A percentile compares a stretch with the other conserved stretches of the same genome.
Conservation (phyloP, 2,113 vertebrate genomes). For the Ia io region DNA sequence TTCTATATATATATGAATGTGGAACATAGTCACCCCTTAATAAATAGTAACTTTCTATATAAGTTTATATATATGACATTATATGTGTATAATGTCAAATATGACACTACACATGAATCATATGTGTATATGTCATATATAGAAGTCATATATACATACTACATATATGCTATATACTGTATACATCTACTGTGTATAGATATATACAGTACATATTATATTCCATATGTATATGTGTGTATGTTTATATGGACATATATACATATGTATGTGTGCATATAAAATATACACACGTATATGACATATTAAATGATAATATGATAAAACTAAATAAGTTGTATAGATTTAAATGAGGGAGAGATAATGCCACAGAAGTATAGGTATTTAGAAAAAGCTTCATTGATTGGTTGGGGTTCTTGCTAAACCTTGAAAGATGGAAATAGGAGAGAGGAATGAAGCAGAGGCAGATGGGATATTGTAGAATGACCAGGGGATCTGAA, state of each 20-base stretch:
- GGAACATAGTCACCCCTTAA: not conserved
- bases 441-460: not conserved
- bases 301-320: not conserved
- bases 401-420: not conserved
- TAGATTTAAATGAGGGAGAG: not conserved
- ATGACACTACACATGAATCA: not conserved
- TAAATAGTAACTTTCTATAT: not conserved
- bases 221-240: not conserved
- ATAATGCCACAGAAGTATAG: not conserved
- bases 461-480: not conserved
- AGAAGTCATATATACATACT: not conserved
- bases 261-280: not conserved
- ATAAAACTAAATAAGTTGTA: constrained; percentile 1
- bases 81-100: not conserved
- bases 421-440: not conserved
- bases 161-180: not conserved
- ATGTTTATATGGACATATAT: not conserved
- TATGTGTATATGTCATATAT: not conserved
- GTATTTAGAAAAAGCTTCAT: not conserved
- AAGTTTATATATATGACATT: not conserved
- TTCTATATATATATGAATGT: no score
- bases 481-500: not conserved
- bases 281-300: not conserved
- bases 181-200: not conserved
- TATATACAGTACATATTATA: not conserved